A percentile compares a stretch with the other conserved stretches of the same genome.
These are phyloP conservation scores for Leucophenga montana DNA, from an alignment of 2,888 invertebrate species.

Conservation along the genomic window DNA sequence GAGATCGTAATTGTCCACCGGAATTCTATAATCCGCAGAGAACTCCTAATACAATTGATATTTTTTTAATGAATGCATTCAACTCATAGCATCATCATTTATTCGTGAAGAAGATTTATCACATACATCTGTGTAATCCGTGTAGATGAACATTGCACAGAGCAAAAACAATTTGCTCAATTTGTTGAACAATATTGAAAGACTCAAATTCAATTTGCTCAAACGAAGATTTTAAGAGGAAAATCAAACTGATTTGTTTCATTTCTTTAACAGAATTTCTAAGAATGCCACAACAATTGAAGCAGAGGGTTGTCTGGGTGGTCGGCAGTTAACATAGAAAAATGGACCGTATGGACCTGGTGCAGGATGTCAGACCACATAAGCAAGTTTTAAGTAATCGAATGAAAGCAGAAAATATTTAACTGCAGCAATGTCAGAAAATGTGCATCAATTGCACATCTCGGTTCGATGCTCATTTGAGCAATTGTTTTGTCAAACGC, in stretches of 20 bases:
- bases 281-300: background rate
- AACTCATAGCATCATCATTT: too few species aligned
- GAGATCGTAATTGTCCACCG: too few species aligned
- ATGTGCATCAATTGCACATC: background rate
- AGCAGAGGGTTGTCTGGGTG: background rate
- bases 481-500: background rate
- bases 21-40: too few species aligned
- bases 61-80: too few species aligned
- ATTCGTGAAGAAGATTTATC: too few species aligned
- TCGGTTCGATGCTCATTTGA: background rate
- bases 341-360: background rate
- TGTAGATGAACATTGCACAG: background rate
- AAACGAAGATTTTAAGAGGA: background rate
- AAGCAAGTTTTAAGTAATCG: background rate
- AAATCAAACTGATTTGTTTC: background rate
- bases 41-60: too few species aligned
- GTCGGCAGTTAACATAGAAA: background rate
- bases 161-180: slow-evolving; percentile 5
- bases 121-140: too few species aligned
- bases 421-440: background rate
- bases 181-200: slow-evolving; percentile 1
- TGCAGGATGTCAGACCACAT: slow-evolving; percentile 3
- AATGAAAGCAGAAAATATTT: background rate
- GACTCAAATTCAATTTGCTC: background rate
- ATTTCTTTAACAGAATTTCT: background rate